Conservation (phyloP, 2,797 vertebrate species). For the Diplodus sargus region DNA sequence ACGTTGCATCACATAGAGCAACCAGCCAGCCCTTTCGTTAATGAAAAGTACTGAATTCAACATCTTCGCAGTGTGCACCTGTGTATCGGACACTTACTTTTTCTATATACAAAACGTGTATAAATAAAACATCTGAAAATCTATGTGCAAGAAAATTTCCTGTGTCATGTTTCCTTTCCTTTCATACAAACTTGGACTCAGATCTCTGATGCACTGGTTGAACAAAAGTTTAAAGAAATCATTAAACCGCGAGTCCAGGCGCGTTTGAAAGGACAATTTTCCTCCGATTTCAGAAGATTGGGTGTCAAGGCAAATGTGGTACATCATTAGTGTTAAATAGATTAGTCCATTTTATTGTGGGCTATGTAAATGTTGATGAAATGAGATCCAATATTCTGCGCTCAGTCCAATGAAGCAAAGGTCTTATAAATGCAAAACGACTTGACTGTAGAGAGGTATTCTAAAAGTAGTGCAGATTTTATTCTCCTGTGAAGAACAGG, state of each 20-base stretch:
- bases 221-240: conserved; percentile 31
- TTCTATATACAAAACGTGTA: neutral
- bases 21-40: too few species aligned
- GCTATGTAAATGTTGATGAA: conserved; percentile 14
- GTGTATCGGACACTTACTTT: neutral
- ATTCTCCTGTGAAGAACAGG: conserved; percentile 24
- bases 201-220: conserved; percentile 10
- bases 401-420: neutral
- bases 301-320: conserved; percentile 12
- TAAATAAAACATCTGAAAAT: neutral
- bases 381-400: neutral
- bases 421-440: neutral
- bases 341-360: neutral
- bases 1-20: too few species aligned
- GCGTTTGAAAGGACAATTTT: conserved; percentile 16
- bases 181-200: neutral
- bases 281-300: conserved; percentile 14
- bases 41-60: too few species aligned
- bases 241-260: conserved; percentile 12
- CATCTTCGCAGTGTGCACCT: neutral
- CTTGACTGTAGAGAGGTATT: neutral
- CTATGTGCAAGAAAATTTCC: neutral
- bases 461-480: conserved; percentile 13
- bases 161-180: neutral
- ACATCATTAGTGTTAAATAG: conserved; percentile 29